Evolutionary conservation across 2,797 vertebrate genomes (phyloP).

Genomic region (Toxotes lorentzi): DNA sequence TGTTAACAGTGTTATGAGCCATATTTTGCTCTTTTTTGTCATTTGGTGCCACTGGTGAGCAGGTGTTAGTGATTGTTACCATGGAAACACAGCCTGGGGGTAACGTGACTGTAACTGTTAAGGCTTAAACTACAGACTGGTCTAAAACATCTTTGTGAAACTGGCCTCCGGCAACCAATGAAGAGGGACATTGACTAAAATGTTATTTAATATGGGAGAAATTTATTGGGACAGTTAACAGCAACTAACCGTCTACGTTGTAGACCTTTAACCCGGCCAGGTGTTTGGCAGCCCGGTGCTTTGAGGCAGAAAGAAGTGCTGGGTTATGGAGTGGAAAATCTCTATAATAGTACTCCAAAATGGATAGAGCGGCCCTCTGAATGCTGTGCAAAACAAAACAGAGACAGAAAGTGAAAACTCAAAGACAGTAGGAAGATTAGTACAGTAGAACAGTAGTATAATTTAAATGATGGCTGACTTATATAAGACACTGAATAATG

Average conservation of each 20-base stretch:
- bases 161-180: background rate
- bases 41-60: background rate
- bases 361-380: constrained; percentile 92
- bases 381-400: constrained; percentile 82
- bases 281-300: constrained; percentile 92
- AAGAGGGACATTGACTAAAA: background rate
- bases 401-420: background rate
- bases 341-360: constrained; percentile 96
- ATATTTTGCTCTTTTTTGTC: background rate
- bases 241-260: constrained; percentile 92
- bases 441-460: too few species aligned
- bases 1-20: background rate
- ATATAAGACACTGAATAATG: constrained; percentile 11
- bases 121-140: background rate
- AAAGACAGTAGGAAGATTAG: background rate
- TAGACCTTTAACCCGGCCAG: constrained; percentile 96
- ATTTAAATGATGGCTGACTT: constrained; percentile 3
- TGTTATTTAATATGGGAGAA: background rate
- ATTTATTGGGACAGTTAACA: constrained; percentile 10
- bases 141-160: background rate
- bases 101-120: background rate
- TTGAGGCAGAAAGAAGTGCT: constrained; percentile 91
- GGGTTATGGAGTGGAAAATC: constrained; percentile 96
- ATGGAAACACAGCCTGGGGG: background rate
- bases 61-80: background rate